A percentile compares a stretch with the other conserved stretches of the same genome.
phyloP scores from a whole-genome alignment of 2,113 vertebrate species.

The Ceuthmochares aereus region DNA sequence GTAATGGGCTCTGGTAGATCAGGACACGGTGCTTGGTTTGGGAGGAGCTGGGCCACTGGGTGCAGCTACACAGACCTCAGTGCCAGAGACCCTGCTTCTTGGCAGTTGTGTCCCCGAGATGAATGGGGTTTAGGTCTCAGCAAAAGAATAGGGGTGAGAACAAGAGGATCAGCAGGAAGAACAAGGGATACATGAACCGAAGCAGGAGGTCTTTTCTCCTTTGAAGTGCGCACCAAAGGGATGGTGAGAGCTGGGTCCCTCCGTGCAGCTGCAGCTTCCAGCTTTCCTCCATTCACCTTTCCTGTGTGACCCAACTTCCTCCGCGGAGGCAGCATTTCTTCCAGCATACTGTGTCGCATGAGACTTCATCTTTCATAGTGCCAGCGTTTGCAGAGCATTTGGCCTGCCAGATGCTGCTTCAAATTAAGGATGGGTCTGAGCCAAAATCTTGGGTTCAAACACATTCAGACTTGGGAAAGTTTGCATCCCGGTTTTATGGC shows the following conservation, averaged over 20 bases:
- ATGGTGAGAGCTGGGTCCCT: not conserved
- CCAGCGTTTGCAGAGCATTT: conserved; percentile 36
- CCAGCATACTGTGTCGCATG: not conserved
- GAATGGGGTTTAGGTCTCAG: not conserved
- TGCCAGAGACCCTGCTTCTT: not conserved
- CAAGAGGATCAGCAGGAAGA: not conserved
- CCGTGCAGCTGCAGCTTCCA: not conserved
- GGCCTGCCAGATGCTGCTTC: conserved; percentile 60
- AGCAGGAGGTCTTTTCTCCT: not conserved
- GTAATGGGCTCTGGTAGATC: not conserved
- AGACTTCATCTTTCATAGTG: not conserved
- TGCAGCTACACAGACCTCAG: not conserved
- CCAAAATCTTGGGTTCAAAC: conserved; percentile 60
- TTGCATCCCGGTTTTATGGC: conserved; percentile 4
- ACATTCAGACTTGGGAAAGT: conserved; percentile 54
- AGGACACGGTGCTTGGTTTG: not conserved
- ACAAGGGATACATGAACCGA: not conserved
- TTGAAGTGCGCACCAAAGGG: not conserved
- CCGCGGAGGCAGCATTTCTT: not conserved
- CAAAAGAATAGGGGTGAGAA: not conserved
- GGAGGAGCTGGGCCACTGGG: accelerated
- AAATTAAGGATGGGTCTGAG: conserved; percentile 42
- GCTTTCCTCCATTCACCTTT: not conserved
- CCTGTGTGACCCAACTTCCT: not conserved
- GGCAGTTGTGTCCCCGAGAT: not conserved